Evolutionary conservation across 1,140 invertebrate species (phyloP).

Genomic region (Archivesica marissinica): DNA sequence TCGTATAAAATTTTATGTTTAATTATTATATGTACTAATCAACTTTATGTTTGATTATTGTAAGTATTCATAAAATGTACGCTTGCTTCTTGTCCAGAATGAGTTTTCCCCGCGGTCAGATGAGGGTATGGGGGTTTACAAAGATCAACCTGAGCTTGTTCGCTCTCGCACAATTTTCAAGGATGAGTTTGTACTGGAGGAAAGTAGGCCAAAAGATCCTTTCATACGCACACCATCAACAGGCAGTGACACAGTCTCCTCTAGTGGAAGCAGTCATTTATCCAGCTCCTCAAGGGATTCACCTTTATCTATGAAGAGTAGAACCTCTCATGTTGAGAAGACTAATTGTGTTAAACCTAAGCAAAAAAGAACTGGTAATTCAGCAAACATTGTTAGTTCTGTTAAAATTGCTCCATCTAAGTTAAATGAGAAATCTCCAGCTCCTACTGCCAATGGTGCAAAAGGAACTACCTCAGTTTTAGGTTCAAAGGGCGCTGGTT

Average conservation of each 20-base stretch:
- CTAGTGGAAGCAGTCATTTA: conserved; percentile 50
- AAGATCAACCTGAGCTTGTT: conserved; percentile 65
- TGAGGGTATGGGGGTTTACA: conserved; percentile 65
- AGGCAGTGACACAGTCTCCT: conserved; percentile 63
- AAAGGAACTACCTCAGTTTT: conserved; percentile 20
- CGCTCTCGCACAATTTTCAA: conserved; percentile 75
- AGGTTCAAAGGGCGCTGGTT: neutral
- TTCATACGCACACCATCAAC: conserved; percentile 72
- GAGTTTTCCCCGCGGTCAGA: conserved; percentile 74
- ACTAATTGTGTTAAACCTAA: conserved; percentile 4
- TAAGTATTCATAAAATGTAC: no score
- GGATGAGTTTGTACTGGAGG: conserved; percentile 80
- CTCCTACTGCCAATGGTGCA: neutral
- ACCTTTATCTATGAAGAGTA: conserved; percentile 32
- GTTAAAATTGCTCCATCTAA: conserved; percentile 2
- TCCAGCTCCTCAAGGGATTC: conserved; percentile 48
- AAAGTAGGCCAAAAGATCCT: conserved; percentile 77
- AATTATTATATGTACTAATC: no score
- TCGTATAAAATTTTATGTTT: no score
- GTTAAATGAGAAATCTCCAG: conserved; percentile 3
- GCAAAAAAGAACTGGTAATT: conserved; percentile 1
- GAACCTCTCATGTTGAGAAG: neutral
- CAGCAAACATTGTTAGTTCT: conserved; percentile 2
- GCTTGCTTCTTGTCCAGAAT: conserved; percentile 57
- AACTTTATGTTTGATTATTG: no score